These are phyloP conservation scores for Leucosticte australis DNA, from an alignment of 2,113 vertebrate genomes.

Conservation along the genomic window DNA sequence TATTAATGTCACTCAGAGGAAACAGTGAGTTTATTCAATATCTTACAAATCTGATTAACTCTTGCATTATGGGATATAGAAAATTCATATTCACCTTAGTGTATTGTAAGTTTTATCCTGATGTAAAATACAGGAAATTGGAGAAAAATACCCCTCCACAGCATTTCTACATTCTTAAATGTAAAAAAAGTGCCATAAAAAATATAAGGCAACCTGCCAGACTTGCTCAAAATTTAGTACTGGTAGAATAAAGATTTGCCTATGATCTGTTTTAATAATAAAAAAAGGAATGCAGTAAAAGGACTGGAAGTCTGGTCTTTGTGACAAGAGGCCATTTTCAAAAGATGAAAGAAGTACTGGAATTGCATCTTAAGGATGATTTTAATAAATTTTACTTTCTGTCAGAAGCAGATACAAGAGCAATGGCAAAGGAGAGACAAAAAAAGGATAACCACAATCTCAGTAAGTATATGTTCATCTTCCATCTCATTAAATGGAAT, in stretches of 20 bases:
- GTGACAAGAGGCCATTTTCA: not conserved
- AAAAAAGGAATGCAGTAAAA: not conserved
- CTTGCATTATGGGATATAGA: constrained; percentile 33
- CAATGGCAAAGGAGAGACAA: constrained; percentile 94
- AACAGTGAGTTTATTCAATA: constrained; percentile 43
- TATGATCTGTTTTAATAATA: not conserved
- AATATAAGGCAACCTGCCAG: not conserved
- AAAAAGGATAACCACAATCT: constrained; percentile 99
- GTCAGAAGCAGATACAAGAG: constrained; percentile 89
- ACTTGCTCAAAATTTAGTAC: not conserved
- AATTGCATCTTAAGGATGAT: not conserved
- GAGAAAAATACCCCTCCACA: not conserved
- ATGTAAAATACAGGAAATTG: constrained; percentile 14
- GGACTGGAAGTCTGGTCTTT: not conserved
- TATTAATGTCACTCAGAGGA: constrained; percentile 53
- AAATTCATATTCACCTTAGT: constrained; percentile 25
- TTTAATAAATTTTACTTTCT: constrained; percentile 66
- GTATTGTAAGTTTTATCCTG: not conserved
- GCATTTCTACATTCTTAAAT: not conserved
- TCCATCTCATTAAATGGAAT: not conserved
- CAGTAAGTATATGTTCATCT: constrained; percentile 80
- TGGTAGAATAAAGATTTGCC: not conserved
- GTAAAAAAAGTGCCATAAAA: not conserved
- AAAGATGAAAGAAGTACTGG: not conserved
- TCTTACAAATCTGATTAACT: constrained; percentile 59